Conservation (phyloP, 2,797 vertebrate species). For the Phrynocephalus forsythii region DNA sequence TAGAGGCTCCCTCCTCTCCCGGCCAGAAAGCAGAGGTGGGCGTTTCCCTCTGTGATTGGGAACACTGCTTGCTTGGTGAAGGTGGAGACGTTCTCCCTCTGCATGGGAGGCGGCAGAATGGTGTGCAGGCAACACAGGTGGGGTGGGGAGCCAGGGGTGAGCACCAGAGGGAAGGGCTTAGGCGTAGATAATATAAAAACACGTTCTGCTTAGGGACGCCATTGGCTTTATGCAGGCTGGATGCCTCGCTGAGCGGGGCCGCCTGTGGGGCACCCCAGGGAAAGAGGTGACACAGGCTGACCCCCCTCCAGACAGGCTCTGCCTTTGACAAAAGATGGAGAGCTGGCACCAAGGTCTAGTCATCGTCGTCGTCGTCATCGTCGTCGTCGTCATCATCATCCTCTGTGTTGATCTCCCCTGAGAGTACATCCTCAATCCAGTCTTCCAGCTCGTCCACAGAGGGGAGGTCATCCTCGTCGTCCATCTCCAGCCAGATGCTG, state of each 20-base stretch:
- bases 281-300: background rate
- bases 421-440: slow-evolving; percentile 91
- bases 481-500: slow-evolving; percentile 95
- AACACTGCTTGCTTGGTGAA: no score
- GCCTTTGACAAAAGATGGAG: background rate
- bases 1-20: no score
- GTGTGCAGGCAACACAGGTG: background rate
- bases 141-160: background rate
- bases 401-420: slow-evolving; percentile 88
- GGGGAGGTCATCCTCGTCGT: slow-evolving; percentile 89
- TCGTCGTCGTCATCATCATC: slow-evolving; percentile 82
- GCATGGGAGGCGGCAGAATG: background rate
- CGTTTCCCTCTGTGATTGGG: no score
- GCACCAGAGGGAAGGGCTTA: background rate
- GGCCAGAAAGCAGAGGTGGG: no score
- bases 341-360: slow-evolving; percentile 57
- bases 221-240: background rate
- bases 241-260: background rate
- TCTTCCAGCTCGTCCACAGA: slow-evolving; percentile 86
- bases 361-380: slow-evolving; percentile 76
- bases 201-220: slow-evolving; percentile 14
- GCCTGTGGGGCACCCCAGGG: background rate
- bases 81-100: no score
- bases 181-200: slow-evolving; percentile 59
- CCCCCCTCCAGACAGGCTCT: background rate